Base-by-base conservation (phyloP, 2,797 vertebrate genomes). In the Lindbergichthys nudifrons region DNA sequence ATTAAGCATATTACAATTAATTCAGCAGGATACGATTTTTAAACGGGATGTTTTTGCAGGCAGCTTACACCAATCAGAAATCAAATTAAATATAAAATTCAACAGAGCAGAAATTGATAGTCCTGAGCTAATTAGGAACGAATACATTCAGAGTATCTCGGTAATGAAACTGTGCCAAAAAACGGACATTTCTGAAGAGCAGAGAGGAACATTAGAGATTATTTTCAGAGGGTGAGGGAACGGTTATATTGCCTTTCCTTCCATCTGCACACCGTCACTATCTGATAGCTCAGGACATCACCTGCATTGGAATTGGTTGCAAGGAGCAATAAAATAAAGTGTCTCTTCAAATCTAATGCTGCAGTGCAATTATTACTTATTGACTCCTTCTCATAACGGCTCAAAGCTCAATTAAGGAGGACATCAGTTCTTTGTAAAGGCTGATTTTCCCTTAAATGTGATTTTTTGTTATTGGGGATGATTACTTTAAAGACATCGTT, bases 81-180 rank as follows among this genome's bases (percentile, higher is more conserved):
- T 43, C 52, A 76, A 79, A 78, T 79, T 74, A 82, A 43, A 56
- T 16, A 50, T 74, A 53, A 57, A 70, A 75, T 76, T 79, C 63
- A 64, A 74, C 62, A 21, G 47, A 75, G 30, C 54, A 67, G 18
- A 62, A 71, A 70, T 50, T 70, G 54, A 73, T 75, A 60, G 48
- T 74, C 54, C 39, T 61, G 48, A 41, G 71, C 70, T 36, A 81
- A 84, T 82, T 74, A 80, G 73, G 30, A 76, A 16, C 45, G 9
- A 41, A 73, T 64, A 75, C 66, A 66, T 60, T 48, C 36, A 14
- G 5, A 8, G 32, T 66, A 62, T 73, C 42, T 72, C 46, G 19
- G 18, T 67, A 48, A 56, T 73, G 62, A 80, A 79, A 82, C 12
- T 4, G 47, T 53, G 70, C 59, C 59, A 67, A 53, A 36, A 56